phyloP scores from a whole-genome alignment of 2,797 vertebrate species.

The Tokudaia muenninki region DNA sequence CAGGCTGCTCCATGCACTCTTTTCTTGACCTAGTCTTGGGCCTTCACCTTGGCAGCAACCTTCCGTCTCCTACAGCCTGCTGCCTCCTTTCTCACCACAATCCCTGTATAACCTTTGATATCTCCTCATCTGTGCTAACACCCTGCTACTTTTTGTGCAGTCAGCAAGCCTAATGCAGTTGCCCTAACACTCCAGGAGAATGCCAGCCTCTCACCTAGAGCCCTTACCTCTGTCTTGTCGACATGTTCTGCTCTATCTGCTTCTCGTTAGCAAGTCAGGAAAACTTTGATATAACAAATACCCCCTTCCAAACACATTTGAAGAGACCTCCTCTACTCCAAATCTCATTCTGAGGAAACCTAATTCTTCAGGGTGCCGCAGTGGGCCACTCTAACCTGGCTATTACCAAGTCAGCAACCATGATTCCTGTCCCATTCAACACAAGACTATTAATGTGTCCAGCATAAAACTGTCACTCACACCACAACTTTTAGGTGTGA shows the following conservation, averaged over 20 bases:
- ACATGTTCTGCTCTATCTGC: not conserved
- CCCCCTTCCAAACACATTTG: not conserved
- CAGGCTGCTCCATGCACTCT: not conserved
- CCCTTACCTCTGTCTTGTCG: not conserved
- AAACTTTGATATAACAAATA: not conserved
- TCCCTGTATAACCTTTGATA: not conserved
- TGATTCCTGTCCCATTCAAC: not conserved
- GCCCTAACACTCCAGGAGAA: not conserved
- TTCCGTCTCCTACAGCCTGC: not conserved
- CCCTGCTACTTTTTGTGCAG: fast-evolving
- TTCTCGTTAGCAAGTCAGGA: not conserved
- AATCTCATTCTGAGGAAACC: not conserved
- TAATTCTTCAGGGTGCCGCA: not conserved
- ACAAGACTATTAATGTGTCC: not conserved
- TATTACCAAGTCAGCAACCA: not conserved
- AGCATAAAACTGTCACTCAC: not conserved
- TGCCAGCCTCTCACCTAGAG: not conserved
- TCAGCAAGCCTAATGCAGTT: not conserved
- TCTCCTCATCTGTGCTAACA: not conserved
- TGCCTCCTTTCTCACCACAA: not conserved
- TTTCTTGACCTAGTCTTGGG: not conserved
- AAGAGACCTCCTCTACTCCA: not conserved
- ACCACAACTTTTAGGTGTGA: not conserved
- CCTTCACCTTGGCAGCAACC: not conserved
- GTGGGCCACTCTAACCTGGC: not conserved